Evolutionary conservation across 2,113 vertebrate species (phyloP).

Genomic region (Nipponia nippon): DNA sequence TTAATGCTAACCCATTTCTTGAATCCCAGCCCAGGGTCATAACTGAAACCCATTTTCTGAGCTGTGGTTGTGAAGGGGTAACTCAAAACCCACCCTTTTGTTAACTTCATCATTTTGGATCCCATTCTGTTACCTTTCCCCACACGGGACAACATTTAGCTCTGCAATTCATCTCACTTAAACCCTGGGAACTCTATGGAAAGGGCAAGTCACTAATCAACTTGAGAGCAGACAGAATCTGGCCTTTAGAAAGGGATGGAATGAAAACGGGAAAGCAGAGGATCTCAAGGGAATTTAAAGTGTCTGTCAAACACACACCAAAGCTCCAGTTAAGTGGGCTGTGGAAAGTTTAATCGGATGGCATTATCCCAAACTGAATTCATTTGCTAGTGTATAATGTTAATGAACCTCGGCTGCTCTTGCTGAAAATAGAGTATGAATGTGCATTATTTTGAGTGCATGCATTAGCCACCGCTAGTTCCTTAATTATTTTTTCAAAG

Average conservation of each 20-base stretch:
- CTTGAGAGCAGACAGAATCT: not conserved
- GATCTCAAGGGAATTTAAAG: not conserved
- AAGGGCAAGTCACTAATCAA: not conserved
- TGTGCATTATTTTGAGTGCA: conserved; percentile 21
- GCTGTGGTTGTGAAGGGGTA: not conserved
- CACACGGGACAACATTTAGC: not conserved
- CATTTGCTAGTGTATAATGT: conserved; percentile 16
- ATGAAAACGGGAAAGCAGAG: not conserved
- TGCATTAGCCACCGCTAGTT: conserved; percentile 27
- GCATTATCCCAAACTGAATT: conserved; percentile 39
- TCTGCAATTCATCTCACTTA: not conserved
- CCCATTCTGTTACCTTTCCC: not conserved
- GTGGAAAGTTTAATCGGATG: conserved; percentile 19
- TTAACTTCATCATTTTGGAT: not conserved
- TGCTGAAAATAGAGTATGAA: conserved; percentile 25
- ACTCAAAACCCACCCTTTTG: not conserved
- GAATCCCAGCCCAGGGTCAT: not conserved
- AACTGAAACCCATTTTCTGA: not conserved
- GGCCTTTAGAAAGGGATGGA: not conserved
- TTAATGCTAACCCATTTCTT: not conserved
- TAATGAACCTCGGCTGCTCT: conserved; percentile 24
- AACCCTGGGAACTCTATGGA: not conserved
- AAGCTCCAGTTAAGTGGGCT: conserved; percentile 14
- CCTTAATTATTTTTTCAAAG: conserved; percentile 47
- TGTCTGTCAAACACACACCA: conserved; percentile 18